A percentile compares a stretch with the other conserved stretches of the same genome.
Evolutionary conservation across 2,888 invertebrate species (phyloP).

Genomic region (Zygogramma bicolorata): DNA sequence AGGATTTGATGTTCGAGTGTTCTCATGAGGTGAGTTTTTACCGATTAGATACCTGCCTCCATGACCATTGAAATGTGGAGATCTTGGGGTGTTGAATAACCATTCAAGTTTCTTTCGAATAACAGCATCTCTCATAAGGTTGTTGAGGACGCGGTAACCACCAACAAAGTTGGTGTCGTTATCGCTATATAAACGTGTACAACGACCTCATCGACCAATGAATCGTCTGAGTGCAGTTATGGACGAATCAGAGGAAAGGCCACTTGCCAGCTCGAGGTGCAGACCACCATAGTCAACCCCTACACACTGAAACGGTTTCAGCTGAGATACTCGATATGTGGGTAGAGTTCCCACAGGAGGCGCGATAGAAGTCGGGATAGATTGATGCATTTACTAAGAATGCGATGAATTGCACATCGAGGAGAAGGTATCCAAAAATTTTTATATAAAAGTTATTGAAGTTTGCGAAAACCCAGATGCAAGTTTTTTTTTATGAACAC

Average conservation of each 20-base stretch:
- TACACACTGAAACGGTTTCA: slow-evolving; percentile 36
- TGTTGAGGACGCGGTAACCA: slow-evolving; percentile 15
- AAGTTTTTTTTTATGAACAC: too few relatives aligned
- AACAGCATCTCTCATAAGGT: too few relatives aligned
- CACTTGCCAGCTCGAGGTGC: slow-evolving; percentile 51
- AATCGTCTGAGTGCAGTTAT: slow-evolving; percentile 25
- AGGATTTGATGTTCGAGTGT: slow-evolving; percentile 45
- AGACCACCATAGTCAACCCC: slow-evolving; percentile 39
- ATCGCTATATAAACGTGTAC: too few relatives aligned
- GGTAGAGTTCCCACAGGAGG: slow-evolving; percentile 52
- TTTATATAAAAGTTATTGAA: too few relatives aligned
- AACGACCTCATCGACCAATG: slow-evolving; percentile 23
- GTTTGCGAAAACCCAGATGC: too few relatives aligned
- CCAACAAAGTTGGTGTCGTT: slow-evolving; percentile 42
- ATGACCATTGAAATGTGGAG: slow-evolving; percentile 52
- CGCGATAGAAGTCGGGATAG: slow-evolving; percentile 31
- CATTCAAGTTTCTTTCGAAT: too few relatives aligned
- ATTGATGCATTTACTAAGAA: slow-evolving; percentile 35
- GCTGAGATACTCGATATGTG: slow-evolving; percentile 33
- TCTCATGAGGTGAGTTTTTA: slow-evolving; percentile 52
- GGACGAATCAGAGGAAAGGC: slow-evolving; percentile 52
- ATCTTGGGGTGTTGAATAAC: too few relatives aligned
- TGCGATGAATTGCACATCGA: slow-evolving; percentile 19
- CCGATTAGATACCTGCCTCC: slow-evolving; percentile 54
- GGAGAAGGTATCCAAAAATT: neutral